These are phyloP conservation scores for Vanacampus margaritifer DNA, from an alignment of 2,113 vertebrate species.

Conservation along the genomic window DNA sequence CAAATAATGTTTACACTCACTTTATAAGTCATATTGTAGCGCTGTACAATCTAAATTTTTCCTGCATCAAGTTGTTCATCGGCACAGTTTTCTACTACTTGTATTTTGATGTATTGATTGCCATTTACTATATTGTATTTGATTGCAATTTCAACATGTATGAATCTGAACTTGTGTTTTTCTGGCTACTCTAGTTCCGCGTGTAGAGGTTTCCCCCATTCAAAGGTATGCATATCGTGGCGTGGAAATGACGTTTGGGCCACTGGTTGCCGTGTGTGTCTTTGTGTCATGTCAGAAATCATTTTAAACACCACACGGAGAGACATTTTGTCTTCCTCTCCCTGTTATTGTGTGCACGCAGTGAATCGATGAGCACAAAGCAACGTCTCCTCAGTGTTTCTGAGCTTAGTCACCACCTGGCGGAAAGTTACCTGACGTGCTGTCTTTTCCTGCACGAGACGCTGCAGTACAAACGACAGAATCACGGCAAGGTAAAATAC, in stretches of 20 bases:
- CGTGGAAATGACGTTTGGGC: not conserved
- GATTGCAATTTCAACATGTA: not conserved
- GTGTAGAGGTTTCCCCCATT: constrained; percentile 37
- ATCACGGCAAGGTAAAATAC: constrained; percentile 85
- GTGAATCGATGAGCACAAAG: constrained; percentile 78
- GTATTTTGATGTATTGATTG: not conserved
- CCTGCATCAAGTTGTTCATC: too few relatives aligned
- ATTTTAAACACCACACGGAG: not conserved
- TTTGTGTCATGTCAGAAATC: constrained; percentile 2
- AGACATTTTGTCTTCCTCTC: not conserved
- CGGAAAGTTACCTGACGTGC: constrained; percentile 93
- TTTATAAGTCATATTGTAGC: not conserved
- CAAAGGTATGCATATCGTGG: constrained; percentile 57
- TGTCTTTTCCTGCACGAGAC: constrained; percentile 89
- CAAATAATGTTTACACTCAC: not conserved
- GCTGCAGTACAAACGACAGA: constrained; percentile 91
- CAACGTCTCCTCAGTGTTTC: constrained; percentile 88
- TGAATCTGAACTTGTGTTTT: not conserved
- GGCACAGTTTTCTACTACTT: too few relatives aligned
- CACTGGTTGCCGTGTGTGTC: not conserved
- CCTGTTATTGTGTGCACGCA: constrained; percentile 49
- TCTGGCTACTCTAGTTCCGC: constrained; percentile 48
- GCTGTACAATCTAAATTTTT: not conserved
- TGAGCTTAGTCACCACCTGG: constrained; percentile 93
- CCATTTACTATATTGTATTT: not conserved